These are phyloP conservation scores for Drosophila kepulauana DNA, from an alignment of 1,140 invertebrate species.

Conservation along the genomic window DNA sequence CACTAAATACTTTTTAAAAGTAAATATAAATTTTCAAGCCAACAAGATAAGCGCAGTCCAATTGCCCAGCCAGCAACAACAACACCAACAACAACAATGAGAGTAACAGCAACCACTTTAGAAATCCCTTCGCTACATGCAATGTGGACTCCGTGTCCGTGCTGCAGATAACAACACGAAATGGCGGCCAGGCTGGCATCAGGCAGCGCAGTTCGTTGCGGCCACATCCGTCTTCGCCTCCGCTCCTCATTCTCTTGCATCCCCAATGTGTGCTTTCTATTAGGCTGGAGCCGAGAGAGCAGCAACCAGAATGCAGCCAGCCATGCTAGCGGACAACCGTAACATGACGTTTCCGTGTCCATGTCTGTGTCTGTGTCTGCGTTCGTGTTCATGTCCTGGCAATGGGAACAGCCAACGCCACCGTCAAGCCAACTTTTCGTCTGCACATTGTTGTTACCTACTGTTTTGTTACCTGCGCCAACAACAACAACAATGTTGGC, in stretches of 20 bases:
- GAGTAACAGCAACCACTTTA: conserved; percentile 1
- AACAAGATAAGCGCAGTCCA: conserved; percentile 61
- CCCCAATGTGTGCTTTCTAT: conserved; percentile 58
- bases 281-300: conserved; percentile 39
- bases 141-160: conserved; percentile 32
- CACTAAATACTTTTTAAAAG: conserved; percentile 64
- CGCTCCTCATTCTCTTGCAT: neutral
- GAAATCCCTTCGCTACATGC: conserved; percentile 37
- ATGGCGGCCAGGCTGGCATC: conserved; percentile 40
- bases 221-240: conserved; percentile 54
- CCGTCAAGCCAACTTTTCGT: conserved; percentile 65
- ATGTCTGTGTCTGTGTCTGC: conserved; percentile 57
- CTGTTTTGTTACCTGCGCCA: conserved; percentile 20
- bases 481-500: conserved; percentile 30
- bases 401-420: conserved; percentile 2
- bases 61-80: conserved; percentile 15
- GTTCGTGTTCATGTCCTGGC: conserved; percentile 34
- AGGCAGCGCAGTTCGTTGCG: conserved; percentile 56
- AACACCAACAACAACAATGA: neutral
- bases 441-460: conserved; percentile 60
- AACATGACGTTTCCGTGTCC: conserved; percentile 78
- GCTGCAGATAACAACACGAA: conserved; percentile 71
- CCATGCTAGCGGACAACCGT: conserved; percentile 75
- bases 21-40: conserved; percentile 59
- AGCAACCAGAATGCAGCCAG: conserved; percentile 58